Conservation (phyloP, 2,797 vertebrate species). For the Echeneis naucrates region DNA sequence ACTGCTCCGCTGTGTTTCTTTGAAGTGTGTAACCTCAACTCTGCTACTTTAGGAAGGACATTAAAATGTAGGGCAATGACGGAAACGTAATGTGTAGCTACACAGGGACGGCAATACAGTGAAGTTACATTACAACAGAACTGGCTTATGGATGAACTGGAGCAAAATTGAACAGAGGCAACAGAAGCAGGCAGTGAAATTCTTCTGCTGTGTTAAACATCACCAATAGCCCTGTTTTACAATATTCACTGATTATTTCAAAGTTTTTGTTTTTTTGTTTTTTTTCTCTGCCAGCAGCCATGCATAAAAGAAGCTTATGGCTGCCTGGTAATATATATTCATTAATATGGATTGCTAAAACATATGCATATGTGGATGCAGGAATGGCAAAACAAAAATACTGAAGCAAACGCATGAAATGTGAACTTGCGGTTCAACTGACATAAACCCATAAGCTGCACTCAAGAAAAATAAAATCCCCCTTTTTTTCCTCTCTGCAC, state of each 20-base stretch:
- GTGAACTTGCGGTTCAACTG: conserved; percentile 76
- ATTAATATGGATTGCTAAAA: conserved; percentile 23
- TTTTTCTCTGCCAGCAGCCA: conserved; percentile 58
- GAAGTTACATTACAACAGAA: conserved; percentile 39
- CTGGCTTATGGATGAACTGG: conserved; percentile 48
- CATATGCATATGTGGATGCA: conserved; percentile 56
- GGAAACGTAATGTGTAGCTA: conserved; percentile 33
- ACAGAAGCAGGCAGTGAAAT: conserved; percentile 71
- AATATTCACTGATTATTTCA: conserved; percentile 60
- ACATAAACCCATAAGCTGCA: conserved; percentile 85
- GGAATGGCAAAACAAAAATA: conserved; percentile 72
- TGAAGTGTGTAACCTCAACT: conserved; percentile 50
- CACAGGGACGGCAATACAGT: conserved; percentile 21
- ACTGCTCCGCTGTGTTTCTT: conserved; percentile 42
- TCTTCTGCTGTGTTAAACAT: conserved; percentile 60
- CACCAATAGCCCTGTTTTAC: conserved; percentile 74
- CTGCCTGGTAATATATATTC: conserved; percentile 52
- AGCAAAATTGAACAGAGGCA: conserved; percentile 48
- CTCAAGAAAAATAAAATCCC: conserved; percentile 82
- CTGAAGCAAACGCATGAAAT: conserved; percentile 74
- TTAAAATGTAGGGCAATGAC: conserved; percentile 41
- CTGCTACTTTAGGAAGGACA: conserved; percentile 62
- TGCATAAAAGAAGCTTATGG: conserved; percentile 68
- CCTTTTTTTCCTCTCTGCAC: conserved; percentile 76
- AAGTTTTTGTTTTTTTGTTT: too few species aligned